phyloP scores from a whole-genome alignment of 2,797 vertebrate genomes.

The Prionace glauca region DNA sequence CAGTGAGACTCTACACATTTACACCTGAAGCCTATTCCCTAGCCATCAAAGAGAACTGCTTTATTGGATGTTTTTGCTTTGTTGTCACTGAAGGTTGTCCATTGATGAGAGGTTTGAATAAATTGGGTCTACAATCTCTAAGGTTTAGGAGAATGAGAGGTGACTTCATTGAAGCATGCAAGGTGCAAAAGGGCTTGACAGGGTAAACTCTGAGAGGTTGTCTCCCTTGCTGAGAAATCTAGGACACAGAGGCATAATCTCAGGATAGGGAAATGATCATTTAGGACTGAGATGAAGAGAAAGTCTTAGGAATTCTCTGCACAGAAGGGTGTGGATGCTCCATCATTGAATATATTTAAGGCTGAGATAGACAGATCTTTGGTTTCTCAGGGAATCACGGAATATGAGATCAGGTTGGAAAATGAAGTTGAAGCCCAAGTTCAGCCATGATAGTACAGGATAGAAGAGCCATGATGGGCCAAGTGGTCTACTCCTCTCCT shows the following conservation, averaged over 20 bases:
- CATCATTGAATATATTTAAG: too few relatives aligned
- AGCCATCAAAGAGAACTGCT: neutral
- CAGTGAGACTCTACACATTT: neutral
- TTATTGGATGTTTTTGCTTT: neutral
- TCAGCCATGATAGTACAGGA: neutral
- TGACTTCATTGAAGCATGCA: neutral
- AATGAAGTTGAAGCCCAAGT: neutral
- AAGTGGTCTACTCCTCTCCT: too few relatives aligned
- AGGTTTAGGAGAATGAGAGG: neutral
- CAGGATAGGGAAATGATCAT: neutral
- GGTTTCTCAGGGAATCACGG: neutral
- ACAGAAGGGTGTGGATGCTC: too few relatives aligned
- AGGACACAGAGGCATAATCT: neutral
- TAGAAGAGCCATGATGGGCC: neutral
- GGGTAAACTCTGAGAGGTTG: neutral
- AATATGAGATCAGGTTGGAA: neutral
- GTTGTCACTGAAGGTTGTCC: neutral
- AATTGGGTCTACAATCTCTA: neutral
- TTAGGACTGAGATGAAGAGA: neutral
- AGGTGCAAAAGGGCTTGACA: neutral
- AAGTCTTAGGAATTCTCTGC: neutral
- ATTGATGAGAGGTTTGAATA: neutral
- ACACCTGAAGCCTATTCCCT: neutral
- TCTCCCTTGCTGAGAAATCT: neutral
- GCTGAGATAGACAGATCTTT: neutral